A percentile compares a stretch with the other conserved stretches of the same genome.
Evolutionary conservation across 2,113 vertebrate genomes (phyloP).

Genomic region (Toxotes jaculatrix): DNA sequence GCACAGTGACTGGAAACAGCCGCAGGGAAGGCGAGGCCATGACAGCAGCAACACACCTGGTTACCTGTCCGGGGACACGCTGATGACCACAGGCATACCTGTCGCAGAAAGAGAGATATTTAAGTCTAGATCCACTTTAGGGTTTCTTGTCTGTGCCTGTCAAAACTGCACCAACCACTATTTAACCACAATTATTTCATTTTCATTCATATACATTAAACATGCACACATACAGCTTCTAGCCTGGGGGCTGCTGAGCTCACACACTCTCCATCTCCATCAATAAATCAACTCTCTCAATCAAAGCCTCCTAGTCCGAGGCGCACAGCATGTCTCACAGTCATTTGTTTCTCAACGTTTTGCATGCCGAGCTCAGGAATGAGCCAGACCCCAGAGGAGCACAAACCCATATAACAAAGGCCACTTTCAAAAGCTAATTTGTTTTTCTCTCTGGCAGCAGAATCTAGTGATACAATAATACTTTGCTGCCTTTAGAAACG

Average conservation of each 20-base stretch:
- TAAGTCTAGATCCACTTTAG: neutral
- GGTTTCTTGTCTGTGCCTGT: slow-evolving; percentile 10
- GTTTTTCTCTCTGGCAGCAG: slow-evolving; percentile 63
- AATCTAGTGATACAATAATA: slow-evolving; percentile 46
- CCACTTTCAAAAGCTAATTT: slow-evolving; percentile 65
- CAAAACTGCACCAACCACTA: slow-evolving; percentile 15
- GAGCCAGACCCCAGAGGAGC: slow-evolving; percentile 49
- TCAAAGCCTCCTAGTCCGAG: slow-evolving; percentile 56
- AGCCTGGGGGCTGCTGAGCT: slow-evolving; percentile 14
- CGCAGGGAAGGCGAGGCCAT: slow-evolving; percentile 76
- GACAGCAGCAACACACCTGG: slow-evolving; percentile 78
- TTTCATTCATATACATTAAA: slow-evolving; percentile 12
- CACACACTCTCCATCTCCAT: slow-evolving; percentile 31
- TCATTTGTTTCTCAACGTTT: slow-evolving; percentile 55
- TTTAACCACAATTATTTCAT: slow-evolving; percentile 2
- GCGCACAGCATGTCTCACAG: slow-evolving; percentile 43
- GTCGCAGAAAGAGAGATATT: slow-evolving; percentile 28
- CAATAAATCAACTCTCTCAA: slow-evolving; percentile 36
- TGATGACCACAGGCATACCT: slow-evolving; percentile 84
- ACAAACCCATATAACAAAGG: slow-evolving; percentile 55
- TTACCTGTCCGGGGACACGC: slow-evolving; percentile 83
- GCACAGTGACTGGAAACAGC: slow-evolving; percentile 66
- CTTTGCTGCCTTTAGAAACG: slow-evolving; percentile 42
- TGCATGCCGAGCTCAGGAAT: slow-evolving; percentile 41
- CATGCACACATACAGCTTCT: neutral